phyloP scores from a whole-genome alignment of 2,797 vertebrate species.

The Octomys mimax region DNA sequence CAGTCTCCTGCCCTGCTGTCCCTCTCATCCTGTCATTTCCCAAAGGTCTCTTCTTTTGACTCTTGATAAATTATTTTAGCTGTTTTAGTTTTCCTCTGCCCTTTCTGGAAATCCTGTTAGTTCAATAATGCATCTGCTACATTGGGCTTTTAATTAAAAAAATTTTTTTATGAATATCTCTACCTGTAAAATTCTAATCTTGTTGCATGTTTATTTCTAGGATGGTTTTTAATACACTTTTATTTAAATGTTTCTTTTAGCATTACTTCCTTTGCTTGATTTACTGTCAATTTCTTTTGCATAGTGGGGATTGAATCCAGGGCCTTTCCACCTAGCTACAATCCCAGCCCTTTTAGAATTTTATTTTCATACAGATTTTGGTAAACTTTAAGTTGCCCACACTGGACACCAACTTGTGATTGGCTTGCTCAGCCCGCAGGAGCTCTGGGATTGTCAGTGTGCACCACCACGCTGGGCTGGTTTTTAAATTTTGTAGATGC shows the following conservation, averaged over 20 bases:
- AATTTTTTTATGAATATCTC: neutral
- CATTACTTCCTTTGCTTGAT: neutral
- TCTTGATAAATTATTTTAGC: neutral
- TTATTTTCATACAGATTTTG: neutral
- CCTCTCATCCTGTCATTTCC: neutral
- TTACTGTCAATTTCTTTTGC: neutral
- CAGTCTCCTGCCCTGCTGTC: neutral
- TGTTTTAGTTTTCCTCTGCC: neutral
- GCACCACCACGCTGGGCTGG: neutral
- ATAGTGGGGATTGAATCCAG: neutral
- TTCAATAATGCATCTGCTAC: conserved; percentile 26
- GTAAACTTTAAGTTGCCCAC: neutral
- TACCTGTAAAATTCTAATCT: neutral
- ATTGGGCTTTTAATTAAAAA: neutral
- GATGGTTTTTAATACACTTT: conserved; percentile 45
- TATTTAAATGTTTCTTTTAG: conserved; percentile 39
- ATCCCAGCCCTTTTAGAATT: neutral
- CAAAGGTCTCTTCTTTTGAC: neutral
- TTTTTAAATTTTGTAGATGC: conserved; percentile 36
- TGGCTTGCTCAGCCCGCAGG: neutral
- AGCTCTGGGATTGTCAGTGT: neutral
- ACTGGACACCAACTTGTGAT: neutral
- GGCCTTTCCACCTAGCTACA: neutral
- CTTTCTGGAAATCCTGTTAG: conserved; percentile 32
- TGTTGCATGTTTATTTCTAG: neutral